These are phyloP conservation scores for Cynoglossus semilaevis DNA, from an alignment of 2,113 vertebrate species.

Conservation along the genomic window DNA sequence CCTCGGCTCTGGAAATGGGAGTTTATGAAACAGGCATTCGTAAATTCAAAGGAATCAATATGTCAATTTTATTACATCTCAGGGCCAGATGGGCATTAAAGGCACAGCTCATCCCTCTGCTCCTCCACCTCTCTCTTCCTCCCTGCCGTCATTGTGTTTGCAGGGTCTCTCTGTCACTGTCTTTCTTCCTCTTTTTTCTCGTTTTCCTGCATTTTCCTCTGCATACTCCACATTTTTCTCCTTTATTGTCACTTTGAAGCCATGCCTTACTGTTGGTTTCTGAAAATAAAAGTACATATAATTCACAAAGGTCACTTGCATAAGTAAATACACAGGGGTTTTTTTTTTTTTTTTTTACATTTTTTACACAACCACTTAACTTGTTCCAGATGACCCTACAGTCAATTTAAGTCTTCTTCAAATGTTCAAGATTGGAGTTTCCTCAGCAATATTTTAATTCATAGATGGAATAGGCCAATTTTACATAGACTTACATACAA, in stretches of 20 bases:
- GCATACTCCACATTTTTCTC: background rate
- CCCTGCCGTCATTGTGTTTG: slow-evolving; percentile 30
- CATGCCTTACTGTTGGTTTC: background rate
- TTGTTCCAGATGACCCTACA: too few relatives aligned
- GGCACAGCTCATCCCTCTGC: slow-evolving; percentile 81
- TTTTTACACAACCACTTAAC: too few relatives aligned
- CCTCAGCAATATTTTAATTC: too few relatives aligned
- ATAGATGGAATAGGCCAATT: too few relatives aligned
- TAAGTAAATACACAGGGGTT: too few relatives aligned
- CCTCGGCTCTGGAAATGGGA: slow-evolving; percentile 93
- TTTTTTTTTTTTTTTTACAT: too few relatives aligned
- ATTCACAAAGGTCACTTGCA: too few relatives aligned
- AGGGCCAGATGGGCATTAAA: slow-evolving; percentile 97
- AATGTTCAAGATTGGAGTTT: too few relatives aligned
- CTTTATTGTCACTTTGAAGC: background rate
- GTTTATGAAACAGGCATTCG: slow-evolving; percentile 99
- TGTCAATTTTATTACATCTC: slow-evolving; percentile 99
- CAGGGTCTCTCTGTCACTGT: slow-evolving; percentile 39
- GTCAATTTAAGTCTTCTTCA: too few relatives aligned
- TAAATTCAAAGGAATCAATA: slow-evolving; percentile 99
- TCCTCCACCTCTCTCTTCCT: slow-evolving; percentile 36
- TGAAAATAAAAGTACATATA: background rate
- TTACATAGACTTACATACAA: too few relatives aligned
- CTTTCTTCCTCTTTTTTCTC: background rate
- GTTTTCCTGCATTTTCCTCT: slow-evolving; percentile 3